Percentiles rank a stretch among this genome's conserved stretches.
Conservation (phyloP, 2,888 invertebrate genomes). For the Lithophane semibrunnea region DNA sequence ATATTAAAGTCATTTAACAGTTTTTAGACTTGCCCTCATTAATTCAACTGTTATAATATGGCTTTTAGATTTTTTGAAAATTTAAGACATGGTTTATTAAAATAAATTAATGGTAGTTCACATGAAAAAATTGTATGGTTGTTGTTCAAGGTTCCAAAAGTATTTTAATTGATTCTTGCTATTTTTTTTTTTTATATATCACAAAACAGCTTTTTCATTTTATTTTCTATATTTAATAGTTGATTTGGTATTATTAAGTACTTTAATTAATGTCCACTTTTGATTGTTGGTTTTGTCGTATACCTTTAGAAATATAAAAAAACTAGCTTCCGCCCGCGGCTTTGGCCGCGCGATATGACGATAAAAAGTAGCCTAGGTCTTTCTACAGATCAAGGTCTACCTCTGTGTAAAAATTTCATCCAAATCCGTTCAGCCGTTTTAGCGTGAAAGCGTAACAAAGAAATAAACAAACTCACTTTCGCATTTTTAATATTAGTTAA, state of each 20-base stretch:
- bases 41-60: constrained; percentile 31
- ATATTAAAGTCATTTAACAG: neutral
- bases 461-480: no score
- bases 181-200: neutral
- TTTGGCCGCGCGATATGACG: no score
- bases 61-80: constrained; percentile 7
- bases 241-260: neutral
- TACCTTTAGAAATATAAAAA: neutral
- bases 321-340: no score
- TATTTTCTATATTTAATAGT: neutral
- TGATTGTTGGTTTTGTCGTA: neutral
- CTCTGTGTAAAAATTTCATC: no score
- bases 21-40: neutral
- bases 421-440: no score
- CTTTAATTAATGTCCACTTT: neutral
- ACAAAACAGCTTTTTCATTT: neutral
- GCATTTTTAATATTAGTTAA: no score
- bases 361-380: no score
- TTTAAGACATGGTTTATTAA: neutral
- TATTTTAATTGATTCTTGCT: constrained; percentile 20
- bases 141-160: neutral
- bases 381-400: no score
- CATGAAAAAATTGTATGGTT: neutral
- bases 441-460: no score
- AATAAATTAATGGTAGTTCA: constrained; percentile 1